Evolutionary conservation across 2,797 vertebrate genomes (phyloP).

Genomic region (Coracias cyanogaster): DNA sequence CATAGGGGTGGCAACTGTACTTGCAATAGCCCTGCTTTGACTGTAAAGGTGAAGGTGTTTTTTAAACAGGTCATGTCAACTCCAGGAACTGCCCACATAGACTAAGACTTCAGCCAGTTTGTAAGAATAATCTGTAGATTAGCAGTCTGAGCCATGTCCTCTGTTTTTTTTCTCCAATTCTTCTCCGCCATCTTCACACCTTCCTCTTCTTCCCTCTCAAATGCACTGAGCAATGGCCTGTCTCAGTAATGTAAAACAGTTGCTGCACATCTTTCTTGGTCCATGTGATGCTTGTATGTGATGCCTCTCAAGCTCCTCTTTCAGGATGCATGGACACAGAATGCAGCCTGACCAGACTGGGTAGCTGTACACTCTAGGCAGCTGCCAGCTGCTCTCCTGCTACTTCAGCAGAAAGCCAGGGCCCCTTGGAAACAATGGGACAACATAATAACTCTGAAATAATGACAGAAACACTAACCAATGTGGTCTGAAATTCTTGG

Average conservation of each 20-base stretch:
- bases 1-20: not conserved
- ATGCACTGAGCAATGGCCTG: not conserved
- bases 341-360: not conserved
- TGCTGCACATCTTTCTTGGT: not conserved
- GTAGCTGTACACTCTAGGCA: not conserved
- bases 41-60: not conserved
- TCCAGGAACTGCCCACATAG: not conserved
- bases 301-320: not conserved
- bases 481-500: not conserved
- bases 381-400: not conserved
- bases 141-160: not conserved
- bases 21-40: not conserved
- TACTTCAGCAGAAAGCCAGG: not conserved
- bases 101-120: not conserved
- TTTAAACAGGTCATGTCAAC: not conserved
- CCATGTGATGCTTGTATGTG: not conserved
- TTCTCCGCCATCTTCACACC: not conserved
- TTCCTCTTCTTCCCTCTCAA: not conserved
- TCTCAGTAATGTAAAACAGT: fast-evolving
- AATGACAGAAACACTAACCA: not conserved
- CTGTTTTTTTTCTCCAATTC: not conserved
- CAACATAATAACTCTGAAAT: too few species aligned
- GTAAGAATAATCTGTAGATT: not conserved
- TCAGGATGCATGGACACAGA: not conserved
- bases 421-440: too few species aligned